Percentiles rank a stretch among this genome's conserved stretches.
Evolutionary conservation across 2,888 invertebrate species (phyloP).

Genomic region (Oscheius sp.): DNA sequence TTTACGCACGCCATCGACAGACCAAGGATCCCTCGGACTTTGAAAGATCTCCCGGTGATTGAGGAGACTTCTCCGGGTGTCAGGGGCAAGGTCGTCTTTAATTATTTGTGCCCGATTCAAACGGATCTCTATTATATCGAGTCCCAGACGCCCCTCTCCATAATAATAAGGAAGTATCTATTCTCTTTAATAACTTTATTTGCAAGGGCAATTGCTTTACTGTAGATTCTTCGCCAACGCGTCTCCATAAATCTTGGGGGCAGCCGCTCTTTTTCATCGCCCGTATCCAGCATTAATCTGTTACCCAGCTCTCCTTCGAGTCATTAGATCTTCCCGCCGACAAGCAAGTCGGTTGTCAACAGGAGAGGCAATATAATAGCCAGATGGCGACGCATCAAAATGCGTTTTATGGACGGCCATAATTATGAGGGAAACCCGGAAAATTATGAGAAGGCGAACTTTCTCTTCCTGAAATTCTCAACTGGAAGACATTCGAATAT

Average conservation of each 20-base stretch:
- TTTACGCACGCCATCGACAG: slow-evolving; percentile 8
- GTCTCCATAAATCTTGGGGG: slow-evolving; percentile 14
- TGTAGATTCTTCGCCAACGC: background rate
- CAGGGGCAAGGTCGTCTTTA: background rate
- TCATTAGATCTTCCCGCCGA: slow-evolving; percentile 21
- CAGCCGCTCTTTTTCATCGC: background rate
- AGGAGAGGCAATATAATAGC: slow-evolving; percentile 26
- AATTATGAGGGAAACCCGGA: slow-evolving; percentile 21
- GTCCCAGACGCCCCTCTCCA: too few relatives aligned
- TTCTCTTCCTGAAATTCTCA: too few relatives aligned
- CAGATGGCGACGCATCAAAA: slow-evolving; percentile 31
- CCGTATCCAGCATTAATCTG: slow-evolving; percentile 8
- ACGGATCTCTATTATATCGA: too few relatives aligned
- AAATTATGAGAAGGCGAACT: background rate
- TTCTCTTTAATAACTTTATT: background rate
- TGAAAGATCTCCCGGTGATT: background rate
- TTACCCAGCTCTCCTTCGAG: slow-evolving; percentile 6
- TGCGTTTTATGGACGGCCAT: slow-evolving; percentile 23
- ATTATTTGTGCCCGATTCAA: too few relatives aligned
- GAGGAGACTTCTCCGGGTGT: background rate
- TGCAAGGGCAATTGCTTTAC: background rate
- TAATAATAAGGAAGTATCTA: background rate
- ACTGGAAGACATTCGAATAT: too few relatives aligned
- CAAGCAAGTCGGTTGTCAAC: slow-evolving; percentile 29
- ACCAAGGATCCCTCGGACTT: slow-evolving; percentile 25